Evolutionary conservation across 2,888 invertebrate genomes (phyloP), one percentile per base, ranked within the genome.

Genomic region (Tetropium fuscum): DNA sequence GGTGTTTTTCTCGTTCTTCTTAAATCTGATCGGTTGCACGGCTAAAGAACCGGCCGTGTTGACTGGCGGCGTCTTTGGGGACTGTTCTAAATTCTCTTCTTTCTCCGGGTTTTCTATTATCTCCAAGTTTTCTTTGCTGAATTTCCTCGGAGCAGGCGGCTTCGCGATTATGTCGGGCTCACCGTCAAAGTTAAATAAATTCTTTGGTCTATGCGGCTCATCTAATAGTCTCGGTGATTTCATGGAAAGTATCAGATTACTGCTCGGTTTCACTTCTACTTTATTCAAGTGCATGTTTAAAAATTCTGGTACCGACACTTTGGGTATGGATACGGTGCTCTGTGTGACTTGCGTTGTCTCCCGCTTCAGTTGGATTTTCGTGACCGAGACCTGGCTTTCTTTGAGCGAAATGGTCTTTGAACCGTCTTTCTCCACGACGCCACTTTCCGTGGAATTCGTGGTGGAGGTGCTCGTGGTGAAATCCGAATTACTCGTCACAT

Each of bases 251-350:
- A 90, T 88, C 22, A 90, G 84, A 73, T 90, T 88, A 22, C 86
- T 86, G 6, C 84, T 75, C 0, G 88, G 85, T 69, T 86, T 86
- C 6, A 84, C 82, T 70, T 91, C 90, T 3, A 91, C 88, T 75
- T 88, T 88, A 74, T 90, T 89, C 40, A 91, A 74, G 77, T 91
- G 90, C 55, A 90, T 88, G 72, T 88, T 88, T 62, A 90, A 80
- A 75, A 90, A 90, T 76, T 91, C 90, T 0, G 90, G 89, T 8
- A 89, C 83, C 78, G 66, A 68, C 81, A 83, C 30, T 84, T 71
- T 74, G 11, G 67, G 67, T 34, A 64, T 43, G 7, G 68, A 63
- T 27, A 68, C 60, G 7, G 62, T 68, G 36, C 61, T 72, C 36
- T 68, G 71, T 81, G 66, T 84, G 81, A 72, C 79, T 81, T 75